These are phyloP conservation scores for Squalus acanthias DNA, from an alignment of 2,797 vertebrate species.

Conservation along the genomic window DNA sequence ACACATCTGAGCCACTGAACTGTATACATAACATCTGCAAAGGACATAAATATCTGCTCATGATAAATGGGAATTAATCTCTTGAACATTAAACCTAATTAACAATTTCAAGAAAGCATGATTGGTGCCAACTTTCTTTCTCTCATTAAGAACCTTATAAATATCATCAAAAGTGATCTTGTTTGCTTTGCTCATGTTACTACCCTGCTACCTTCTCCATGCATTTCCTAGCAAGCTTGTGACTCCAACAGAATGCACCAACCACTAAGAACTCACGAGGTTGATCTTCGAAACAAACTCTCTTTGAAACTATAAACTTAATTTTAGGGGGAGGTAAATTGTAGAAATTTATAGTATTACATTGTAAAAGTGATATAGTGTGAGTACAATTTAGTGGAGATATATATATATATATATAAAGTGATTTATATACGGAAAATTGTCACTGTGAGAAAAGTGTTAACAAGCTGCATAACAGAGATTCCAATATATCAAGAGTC, in stretches of 20 bases:
- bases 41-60: background rate
- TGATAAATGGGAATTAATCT: background rate
- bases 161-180: background rate
- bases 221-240: background rate
- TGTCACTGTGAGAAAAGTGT: slow-evolving; percentile 6
- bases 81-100: background rate
- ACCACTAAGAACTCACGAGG: background rate
- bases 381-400: background rate
- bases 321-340: background rate
- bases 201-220: background rate
- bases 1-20: background rate
- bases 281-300: background rate
- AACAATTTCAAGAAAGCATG: background rate
- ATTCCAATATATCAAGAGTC: background rate
- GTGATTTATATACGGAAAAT: background rate
- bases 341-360: background rate
- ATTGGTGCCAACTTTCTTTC: background rate
- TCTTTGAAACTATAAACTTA: background rate
- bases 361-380: background rate
- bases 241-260: background rate
- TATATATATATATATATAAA: background rate
- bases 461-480: background rate
- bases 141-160: background rate
- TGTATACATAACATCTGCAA: background rate
- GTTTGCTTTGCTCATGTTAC: background rate